A percentile compares a stretch with the other conserved stretches of the same genome.
These are phyloP conservation scores for Megathymus violae DNA, from an alignment of 1,140 invertebrate genomes.

Conservation along the genomic window DNA sequence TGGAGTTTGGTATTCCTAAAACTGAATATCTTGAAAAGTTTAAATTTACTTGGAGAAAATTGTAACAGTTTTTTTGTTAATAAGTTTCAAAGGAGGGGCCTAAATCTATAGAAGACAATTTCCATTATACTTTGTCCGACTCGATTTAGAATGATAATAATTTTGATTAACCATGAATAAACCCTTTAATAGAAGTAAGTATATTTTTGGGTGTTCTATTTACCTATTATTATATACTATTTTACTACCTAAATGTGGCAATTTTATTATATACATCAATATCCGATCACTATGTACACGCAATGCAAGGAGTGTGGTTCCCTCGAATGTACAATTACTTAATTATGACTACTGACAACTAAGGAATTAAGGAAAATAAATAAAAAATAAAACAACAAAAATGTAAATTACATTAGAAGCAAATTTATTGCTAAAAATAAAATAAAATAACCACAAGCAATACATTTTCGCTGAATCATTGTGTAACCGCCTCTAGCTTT, in stretches of 20 bases:
- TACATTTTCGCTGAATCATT: constrained; percentile 71
- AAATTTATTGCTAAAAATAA: constrained; percentile 84
- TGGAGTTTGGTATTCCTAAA: constrained; percentile 74
- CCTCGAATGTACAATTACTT: constrained; percentile 75
- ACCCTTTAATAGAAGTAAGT: constrained; percentile 47
- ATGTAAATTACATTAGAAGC: constrained; percentile 79
- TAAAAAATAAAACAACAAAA: constrained; percentile 77
- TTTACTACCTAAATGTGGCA: constrained; percentile 60
- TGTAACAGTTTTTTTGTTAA: constrained; percentile 30
- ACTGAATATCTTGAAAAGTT: constrained; percentile 49
- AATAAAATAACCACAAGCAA: constrained; percentile 79
- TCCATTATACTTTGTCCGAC: constrained; percentile 38
- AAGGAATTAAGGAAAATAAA: constrained; percentile 56
- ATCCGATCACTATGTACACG: constrained; percentile 67
- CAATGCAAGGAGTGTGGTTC: constrained; percentile 84
- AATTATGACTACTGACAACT: constrained; percentile 51
- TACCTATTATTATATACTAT: constrained; percentile 52
- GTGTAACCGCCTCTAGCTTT: constrained; percentile 64
- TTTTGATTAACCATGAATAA: constrained; percentile 61
- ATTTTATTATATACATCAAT: constrained; percentile 63
- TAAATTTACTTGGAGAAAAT: constrained; percentile 36
- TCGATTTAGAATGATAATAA: constrained; percentile 55
- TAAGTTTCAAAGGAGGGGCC: constrained; percentile 36
- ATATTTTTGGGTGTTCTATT: constrained; percentile 49
- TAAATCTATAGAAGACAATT: constrained; percentile 37